Base-by-base conservation (phyloP, 37 sponge, comb jelly and placozoan species). In the Cliona cf. orientalis region DNA sequence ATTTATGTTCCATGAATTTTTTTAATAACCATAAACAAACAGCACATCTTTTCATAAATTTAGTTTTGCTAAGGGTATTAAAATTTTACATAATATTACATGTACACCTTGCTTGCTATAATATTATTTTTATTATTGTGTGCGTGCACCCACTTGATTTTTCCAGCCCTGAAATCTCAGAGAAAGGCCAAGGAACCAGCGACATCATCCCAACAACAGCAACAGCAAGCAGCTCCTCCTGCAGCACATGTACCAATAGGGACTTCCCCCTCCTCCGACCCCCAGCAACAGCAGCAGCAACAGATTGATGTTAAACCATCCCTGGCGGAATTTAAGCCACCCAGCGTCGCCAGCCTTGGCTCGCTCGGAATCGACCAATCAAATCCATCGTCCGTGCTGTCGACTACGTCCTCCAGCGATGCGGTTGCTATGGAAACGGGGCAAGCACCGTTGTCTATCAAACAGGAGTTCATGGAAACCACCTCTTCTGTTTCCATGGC, bases 141-240 rank as follows among this genome's bases (percentile, higher is more conserved):
- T 29, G 3, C 32, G 2, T 65, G 4, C 1, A 4, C 32, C 35
- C 66, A 34, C 35, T n/a, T n/a, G n/a, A n/a, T 3, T 32, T 36
- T 65, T 36, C 19, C 44, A 69, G 71, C 71, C 29, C 39, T 69
- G 44, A 69, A 69, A 42, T 42, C 42, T 23, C 44, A 23, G 71
- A 69, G 42, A 65, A 29, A 32, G 28, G 35, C 66, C 5, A 65
- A 65, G 66, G 66, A 65, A 33, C n/a, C n/a, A n/a, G 32, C 66
- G 19, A 21, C 66, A 3, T 29, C 66, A 29, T 32, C 66, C 4
- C 35, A 65, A 65, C n/a, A n/a, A 4, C 33, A 3, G 66, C 53
- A 9, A 49, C 14, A 14, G 53, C 9, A 49, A 49, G 14, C 14
- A 49, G 14, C 53, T 14, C 53, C 9, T 49, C 42, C 21, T 56